These are phyloP conservation scores for Willowsia nigromaculata DNA, from an alignment of 2,888 invertebrate genomes.

Conservation along the genomic window DNA sequence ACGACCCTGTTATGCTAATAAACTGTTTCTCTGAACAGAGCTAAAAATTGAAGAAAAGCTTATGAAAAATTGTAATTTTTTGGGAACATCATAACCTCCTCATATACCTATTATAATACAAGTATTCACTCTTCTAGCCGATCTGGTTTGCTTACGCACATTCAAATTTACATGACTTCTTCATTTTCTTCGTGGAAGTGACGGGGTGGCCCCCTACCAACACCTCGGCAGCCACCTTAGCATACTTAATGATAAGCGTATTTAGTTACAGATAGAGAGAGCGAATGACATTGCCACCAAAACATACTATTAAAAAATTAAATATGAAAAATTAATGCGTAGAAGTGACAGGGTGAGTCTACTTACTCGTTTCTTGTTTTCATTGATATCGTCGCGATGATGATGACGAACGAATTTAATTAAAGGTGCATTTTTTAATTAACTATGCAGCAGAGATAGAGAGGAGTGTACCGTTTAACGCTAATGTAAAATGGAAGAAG, in stretches of 20 bases:
- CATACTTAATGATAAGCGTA: background rate
- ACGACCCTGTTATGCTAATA: constrained; percentile 29
- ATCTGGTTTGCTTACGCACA: constrained; percentile 40
- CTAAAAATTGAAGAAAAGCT: background rate
- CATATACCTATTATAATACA: background rate
- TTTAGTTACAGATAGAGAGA: background rate
- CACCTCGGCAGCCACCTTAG: background rate
- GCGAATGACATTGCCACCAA: constrained; percentile 21
- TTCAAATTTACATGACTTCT: constrained; percentile 1
- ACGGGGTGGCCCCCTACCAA: background rate
- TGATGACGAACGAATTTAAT: constrained; percentile 4
- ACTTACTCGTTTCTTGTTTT: background rate
- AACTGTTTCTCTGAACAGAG: background rate
- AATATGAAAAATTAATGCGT: background rate
- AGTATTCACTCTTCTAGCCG: background rate
- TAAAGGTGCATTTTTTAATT: constrained; percentile 10
- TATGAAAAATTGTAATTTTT: background rate
- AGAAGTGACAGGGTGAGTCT: background rate
- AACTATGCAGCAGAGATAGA: background rate
- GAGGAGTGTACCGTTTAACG: background rate
- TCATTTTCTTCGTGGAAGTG: constrained; percentile 10
- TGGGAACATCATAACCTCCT: background rate
- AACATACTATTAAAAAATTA: background rate
- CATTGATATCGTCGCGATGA: background rate
- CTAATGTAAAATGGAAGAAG: background rate